Evolutionary conservation across 2,888 invertebrate genomes (phyloP).

Genomic region (Choreutis nemorana): DNA sequence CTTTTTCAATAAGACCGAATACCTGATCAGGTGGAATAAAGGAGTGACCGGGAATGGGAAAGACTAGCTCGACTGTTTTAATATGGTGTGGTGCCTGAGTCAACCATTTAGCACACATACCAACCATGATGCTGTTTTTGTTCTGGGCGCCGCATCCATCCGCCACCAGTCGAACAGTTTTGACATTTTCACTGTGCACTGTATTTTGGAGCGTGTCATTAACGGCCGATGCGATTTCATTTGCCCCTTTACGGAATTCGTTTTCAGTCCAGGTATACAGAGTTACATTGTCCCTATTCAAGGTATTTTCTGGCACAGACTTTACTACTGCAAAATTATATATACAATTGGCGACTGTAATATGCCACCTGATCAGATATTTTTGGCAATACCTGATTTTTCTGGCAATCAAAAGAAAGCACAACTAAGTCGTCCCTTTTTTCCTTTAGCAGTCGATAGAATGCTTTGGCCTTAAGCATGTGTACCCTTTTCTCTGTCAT

Average conservation of each 20-base stretch:
- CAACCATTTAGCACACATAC: conserved; percentile 17
- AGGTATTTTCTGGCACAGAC: conserved; percentile 6
- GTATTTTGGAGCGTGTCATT: conserved; percentile 8
- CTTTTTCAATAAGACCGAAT: conserved; percentile 14
- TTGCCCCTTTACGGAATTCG: conserved; percentile 11
- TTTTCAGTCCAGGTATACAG: conserved; percentile 13
- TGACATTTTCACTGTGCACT: conserved; percentile 10
- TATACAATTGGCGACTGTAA: conserved; percentile 8
- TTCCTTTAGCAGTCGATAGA: conserved; percentile 15
- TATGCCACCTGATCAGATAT: conserved; percentile 13
- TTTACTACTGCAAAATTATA: conserved; percentile 8
- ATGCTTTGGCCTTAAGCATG: conserved; percentile 14
- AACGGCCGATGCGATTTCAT: conserved; percentile 12
- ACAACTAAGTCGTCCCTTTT: conserved; percentile 11
- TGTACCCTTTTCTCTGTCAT: conserved; percentile 15
- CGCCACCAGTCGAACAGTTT: conserved; percentile 11
- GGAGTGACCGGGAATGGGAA: conserved; percentile 15
- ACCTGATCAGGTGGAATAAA: conserved; percentile 15
- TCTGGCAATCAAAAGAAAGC: conserved; percentile 16
- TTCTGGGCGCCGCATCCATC: conserved; percentile 15
- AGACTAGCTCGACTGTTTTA: conserved; percentile 13
- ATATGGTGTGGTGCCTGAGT: conserved; percentile 10
- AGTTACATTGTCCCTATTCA: conserved; percentile 10
- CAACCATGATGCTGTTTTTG: conserved; percentile 14
- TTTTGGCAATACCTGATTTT: conserved; percentile 14